Percentiles rank a stretch among this genome's conserved stretches.
Evolutionary conservation across 2,113 vertebrate genomes (phyloP).

Genomic region (Phylloscopus trochiloides): DNA sequence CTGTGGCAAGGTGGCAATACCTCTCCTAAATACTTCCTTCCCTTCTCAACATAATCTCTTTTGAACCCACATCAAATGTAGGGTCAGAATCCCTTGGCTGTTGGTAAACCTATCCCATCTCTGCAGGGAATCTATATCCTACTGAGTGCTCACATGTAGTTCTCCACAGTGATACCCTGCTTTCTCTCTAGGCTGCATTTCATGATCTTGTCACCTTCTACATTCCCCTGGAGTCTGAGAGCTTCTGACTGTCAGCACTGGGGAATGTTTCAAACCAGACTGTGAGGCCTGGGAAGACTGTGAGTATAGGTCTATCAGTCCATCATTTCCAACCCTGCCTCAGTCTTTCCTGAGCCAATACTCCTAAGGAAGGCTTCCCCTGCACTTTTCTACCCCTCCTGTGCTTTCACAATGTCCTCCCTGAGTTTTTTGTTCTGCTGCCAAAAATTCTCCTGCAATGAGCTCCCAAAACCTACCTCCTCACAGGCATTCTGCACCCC

Average conservation of each 20-base stretch:
- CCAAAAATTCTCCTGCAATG: not conserved
- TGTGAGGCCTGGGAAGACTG: not conserved
- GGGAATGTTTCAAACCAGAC: not conserved
- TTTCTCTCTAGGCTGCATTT: not conserved
- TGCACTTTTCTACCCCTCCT: not conserved
- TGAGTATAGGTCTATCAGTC: fast-evolving
- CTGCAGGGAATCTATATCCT: not conserved
- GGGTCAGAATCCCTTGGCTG: not conserved
- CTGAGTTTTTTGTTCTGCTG: not conserved
- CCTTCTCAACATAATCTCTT: not conserved
- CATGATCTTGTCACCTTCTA: not conserved
- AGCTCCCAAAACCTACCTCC: not conserved
- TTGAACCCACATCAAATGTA: not conserved
- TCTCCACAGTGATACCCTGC: not conserved
- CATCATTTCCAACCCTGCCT: not conserved
- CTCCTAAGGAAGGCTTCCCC: not conserved
- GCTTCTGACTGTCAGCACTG: not conserved
- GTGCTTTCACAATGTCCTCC: not conserved
- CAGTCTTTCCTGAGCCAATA: not conserved
- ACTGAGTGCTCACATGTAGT: not conserved
- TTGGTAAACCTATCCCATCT: not conserved
- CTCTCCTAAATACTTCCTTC: not conserved
- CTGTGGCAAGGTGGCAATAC: not conserved
- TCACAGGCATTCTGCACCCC: fast-evolving
- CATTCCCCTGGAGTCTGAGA: not conserved